Evolutionary conservation across 1,140 invertebrate species (phyloP).

Genomic region (Listronotus oregonensis): DNA sequence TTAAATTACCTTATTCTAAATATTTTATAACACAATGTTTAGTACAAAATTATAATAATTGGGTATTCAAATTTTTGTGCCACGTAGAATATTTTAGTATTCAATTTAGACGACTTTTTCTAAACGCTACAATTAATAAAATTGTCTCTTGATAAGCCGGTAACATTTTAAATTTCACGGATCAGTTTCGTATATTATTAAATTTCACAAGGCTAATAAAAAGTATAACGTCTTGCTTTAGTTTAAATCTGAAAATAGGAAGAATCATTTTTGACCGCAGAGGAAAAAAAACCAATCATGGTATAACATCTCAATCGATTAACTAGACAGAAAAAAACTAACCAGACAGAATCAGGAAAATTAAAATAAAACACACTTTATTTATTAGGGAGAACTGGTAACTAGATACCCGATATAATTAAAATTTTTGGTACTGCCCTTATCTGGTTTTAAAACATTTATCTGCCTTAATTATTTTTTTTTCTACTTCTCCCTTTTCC

Average conservation of each 20-base stretch:
- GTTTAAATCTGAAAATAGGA: slow-evolving; percentile 5
- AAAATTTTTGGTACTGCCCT: no score
- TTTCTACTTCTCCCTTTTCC: no score
- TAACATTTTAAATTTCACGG: slow-evolving; percentile 21
- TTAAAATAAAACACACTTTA: slow-evolving; percentile 13
- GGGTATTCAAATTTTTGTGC: no score
- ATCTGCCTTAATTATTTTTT: no score
- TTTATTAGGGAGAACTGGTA: background rate
- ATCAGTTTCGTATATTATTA: slow-evolving; percentile 3
- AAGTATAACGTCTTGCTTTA: slow-evolving; percentile 5
- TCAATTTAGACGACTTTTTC: no score
- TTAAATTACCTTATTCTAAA: no score
- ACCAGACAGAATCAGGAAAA: slow-evolving; percentile 21
- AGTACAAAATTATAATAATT: no score
- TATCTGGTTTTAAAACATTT: no score
- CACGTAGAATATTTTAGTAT: no score
- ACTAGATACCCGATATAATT: background rate
- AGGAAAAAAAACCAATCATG: slow-evolving; percentile 11
- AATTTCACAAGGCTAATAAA: slow-evolving; percentile 4
- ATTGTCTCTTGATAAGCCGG: background rate
- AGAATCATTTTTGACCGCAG: slow-evolving; percentile 21
- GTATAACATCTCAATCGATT: slow-evolving; percentile 22
- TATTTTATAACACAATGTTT: no score
- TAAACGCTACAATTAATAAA: no score
- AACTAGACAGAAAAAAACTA: slow-evolving; percentile 19